phyloP scores from a whole-genome alignment of 2,797 vertebrate genomes.

The Protonibea diacanthus region DNA sequence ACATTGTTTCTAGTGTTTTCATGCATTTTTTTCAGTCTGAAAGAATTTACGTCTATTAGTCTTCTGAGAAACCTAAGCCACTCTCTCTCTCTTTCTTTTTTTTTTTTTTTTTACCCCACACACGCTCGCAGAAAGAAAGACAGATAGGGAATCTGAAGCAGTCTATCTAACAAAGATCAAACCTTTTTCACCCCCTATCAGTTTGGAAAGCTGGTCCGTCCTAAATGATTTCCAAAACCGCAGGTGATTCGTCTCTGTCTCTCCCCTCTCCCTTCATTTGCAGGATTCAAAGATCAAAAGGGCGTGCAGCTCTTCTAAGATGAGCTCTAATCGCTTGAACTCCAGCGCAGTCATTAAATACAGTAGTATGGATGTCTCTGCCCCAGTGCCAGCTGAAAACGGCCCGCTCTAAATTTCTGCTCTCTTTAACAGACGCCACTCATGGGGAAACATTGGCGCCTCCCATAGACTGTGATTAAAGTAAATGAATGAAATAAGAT shows the following conservation, averaged over 20 bases:
- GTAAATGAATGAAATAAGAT: conserved; percentile 85
- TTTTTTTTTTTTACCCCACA: conserved; percentile 24
- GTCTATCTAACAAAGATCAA: conserved; percentile 73
- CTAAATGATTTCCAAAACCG: conserved; percentile 78
- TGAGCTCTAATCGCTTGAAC: conserved; percentile 78
- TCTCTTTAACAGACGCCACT: conserved; percentile 76
- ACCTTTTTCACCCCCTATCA: conserved; percentile 79
- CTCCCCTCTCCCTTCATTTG: conserved; percentile 73
- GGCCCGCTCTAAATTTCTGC: conserved; percentile 63
- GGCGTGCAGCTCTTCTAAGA: conserved; percentile 64
- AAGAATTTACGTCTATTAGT: conserved; percentile 49
- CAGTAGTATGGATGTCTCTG: conserved; percentile 72
- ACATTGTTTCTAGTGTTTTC: conserved; percentile 39
- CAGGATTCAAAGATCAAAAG: conserved; percentile 78
- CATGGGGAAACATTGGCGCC: conserved; percentile 79
- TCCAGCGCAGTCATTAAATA: conserved; percentile 73
- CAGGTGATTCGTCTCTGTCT: conserved; percentile 79
- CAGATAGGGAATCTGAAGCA: conserved; percentile 49
- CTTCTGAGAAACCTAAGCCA: conserved; percentile 48
- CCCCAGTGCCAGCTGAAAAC: conserved; percentile 66
- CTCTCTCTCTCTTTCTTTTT: conserved; percentile 14
- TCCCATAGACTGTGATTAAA: conserved; percentile 84
- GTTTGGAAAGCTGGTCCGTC: conserved; percentile 64
- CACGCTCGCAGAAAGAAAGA: conserved; percentile 34
- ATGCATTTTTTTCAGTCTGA: conserved; percentile 41